Conservation (phyloP, 2,888 invertebrate species). For the Digitonthophagus gazella region DNA sequence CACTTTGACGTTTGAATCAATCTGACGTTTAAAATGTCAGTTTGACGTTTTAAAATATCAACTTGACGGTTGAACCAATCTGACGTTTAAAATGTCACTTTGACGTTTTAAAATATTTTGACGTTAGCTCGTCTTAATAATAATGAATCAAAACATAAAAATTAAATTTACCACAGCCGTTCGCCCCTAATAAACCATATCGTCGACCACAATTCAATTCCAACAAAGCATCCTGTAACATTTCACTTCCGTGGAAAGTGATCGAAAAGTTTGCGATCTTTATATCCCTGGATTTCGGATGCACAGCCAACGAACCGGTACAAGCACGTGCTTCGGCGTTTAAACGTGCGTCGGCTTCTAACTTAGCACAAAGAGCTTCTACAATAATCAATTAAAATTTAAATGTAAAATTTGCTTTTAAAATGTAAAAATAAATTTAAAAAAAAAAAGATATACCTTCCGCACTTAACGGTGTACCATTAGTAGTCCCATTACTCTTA, state of each 20-base stretch:
- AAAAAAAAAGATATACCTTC: constrained; percentile 59
- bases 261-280: constrained; percentile 96
- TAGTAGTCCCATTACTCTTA: constrained; percentile 49
- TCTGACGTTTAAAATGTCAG: too few species aligned
- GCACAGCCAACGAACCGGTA: constrained; percentile 92
- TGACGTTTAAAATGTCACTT: too few species aligned
- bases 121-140: too few species aligned
- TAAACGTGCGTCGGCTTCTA: constrained; percentile 87
- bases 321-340: constrained; percentile 92
- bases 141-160: neutral
- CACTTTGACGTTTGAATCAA: too few species aligned
- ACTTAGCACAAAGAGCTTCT: constrained; percentile 82
- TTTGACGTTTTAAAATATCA: too few species aligned
- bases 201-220: constrained; percentile 94
- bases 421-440: neutral
- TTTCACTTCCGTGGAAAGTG: constrained; percentile 96
- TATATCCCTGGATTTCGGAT: constrained; percentile 92
- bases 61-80: too few species aligned
- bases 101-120: too few species aligned
- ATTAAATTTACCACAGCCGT: constrained; percentile 79
- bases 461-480: constrained; percentile 60
- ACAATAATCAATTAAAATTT: constrained; percentile 38
- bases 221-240: constrained; percentile 91
- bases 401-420: neutral
- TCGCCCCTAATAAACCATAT: constrained; percentile 96